Conservation (phyloP, 2,888 invertebrate genomes). For the Aquatica leii region DNA sequence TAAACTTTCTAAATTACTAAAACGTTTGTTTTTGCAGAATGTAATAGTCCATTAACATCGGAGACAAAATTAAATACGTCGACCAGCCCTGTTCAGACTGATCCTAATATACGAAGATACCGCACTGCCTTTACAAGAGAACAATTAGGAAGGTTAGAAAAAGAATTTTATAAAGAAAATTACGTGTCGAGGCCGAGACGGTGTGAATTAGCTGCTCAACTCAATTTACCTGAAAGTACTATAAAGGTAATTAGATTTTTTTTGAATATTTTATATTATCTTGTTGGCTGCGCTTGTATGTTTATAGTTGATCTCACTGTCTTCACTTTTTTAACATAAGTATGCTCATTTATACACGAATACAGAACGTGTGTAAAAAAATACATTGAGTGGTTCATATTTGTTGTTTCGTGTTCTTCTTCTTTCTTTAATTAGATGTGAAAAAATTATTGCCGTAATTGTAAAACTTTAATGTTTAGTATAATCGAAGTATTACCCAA, state of each 20-base stretch:
- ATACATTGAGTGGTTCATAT: too few relatives aligned
- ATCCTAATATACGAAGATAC: constrained; percentile 84
- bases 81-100: constrained; percentile 52
- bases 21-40: constrained; percentile 57
- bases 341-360: too few relatives aligned
- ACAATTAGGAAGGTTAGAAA: constrained; percentile 89
- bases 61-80: constrained; percentile 45
- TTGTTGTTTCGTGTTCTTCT: too few relatives aligned
- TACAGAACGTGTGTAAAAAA: too few relatives aligned
- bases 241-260: constrained; percentile 83
- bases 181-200: constrained; percentile 95
- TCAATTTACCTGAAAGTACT: constrained; percentile 95
- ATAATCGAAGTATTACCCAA: too few relatives aligned
- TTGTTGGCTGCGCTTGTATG: too few relatives aligned
- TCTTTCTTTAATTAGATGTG: too few relatives aligned
- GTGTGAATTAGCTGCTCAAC: constrained; percentile 92
- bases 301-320: too few relatives aligned
- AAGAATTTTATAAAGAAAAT: constrained; percentile 96
- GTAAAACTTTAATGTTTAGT: too few relatives aligned
- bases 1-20: background rate
- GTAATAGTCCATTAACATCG: constrained; percentile 58
- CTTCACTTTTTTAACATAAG: too few relatives aligned
- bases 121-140: constrained; percentile 97
- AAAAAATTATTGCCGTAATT: too few relatives aligned
- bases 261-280: too few relatives aligned